Percentiles rank a stretch among this genome's conserved stretches.
Conservation (phyloP, 2,888 invertebrate genomes). For the Iselma pallidipennis region DNA sequence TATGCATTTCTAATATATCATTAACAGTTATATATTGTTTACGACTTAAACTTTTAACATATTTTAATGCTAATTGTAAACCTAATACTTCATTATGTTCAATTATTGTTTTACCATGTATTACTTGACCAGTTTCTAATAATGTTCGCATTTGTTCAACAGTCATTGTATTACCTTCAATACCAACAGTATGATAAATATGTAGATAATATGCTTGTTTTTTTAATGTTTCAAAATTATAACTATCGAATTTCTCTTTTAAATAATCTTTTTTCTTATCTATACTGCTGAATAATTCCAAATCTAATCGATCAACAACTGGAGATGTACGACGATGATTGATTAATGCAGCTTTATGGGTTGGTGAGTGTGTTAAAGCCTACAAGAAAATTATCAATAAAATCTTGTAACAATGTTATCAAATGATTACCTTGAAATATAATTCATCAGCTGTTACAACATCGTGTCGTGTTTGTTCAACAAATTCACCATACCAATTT, state of each 20-base stretch:
- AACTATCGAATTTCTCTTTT: slow-evolving; percentile 74
- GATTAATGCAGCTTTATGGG: slow-evolving; percentile 75
- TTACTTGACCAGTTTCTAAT: slow-evolving; percentile 85
- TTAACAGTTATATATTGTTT: slow-evolving; percentile 77
- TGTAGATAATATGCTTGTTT: slow-evolving; percentile 95
- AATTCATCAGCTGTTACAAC: slow-evolving; percentile 88
- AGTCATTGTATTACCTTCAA: slow-evolving; percentile 97
- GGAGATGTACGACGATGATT: slow-evolving; percentile 85
- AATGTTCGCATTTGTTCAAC: slow-evolving; percentile 89
- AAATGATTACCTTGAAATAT: slow-evolving; percentile 70
- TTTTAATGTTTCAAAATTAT: slow-evolving; percentile 83
- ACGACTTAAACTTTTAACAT: slow-evolving; percentile 78
- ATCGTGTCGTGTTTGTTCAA: slow-evolving; percentile 84
- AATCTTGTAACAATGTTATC: not conserved
- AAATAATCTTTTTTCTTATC: slow-evolving; percentile 84
- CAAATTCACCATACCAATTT: slow-evolving; percentile 89
- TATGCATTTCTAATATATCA: slow-evolving; percentile 91
- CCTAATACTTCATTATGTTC: slow-evolving; percentile 98
- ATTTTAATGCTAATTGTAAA: slow-evolving; percentile 93
- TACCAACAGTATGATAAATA: slow-evolving; percentile 95
- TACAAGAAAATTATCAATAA: slow-evolving; percentile 23
- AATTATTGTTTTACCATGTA: slow-evolving; percentile 88
- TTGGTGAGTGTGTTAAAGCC: slow-evolving; percentile 82
- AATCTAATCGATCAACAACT: slow-evolving; percentile 88
- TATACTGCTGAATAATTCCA: slow-evolving; percentile 74